These are phyloP conservation scores for Acanthosepion lycidas DNA, from an alignment of 2,888 invertebrate genomes.

Conservation along the genomic window DNA sequence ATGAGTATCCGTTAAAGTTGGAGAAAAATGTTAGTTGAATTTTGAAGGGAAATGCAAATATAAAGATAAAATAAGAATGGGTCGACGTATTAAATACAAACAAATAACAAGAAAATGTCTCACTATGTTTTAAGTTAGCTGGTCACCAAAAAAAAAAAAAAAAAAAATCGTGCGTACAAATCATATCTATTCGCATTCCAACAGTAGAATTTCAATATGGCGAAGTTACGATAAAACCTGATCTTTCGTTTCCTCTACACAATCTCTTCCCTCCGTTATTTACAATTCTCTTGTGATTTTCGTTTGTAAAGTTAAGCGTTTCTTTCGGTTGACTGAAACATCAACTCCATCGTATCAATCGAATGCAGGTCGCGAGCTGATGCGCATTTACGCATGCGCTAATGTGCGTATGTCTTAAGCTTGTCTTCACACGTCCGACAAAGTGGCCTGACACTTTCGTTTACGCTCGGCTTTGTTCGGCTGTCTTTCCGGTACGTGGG, in stretches of 20 bases:
- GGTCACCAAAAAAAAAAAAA: too few relatives aligned
- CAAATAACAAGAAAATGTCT: too few relatives aligned
- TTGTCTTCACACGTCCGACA: background rate
- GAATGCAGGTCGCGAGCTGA: too few relatives aligned
- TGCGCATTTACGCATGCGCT: background rate
- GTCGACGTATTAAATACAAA: too few relatives aligned
- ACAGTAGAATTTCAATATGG: background rate
- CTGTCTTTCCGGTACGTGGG: background rate
- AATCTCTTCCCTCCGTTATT: background rate
- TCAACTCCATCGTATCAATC: too few relatives aligned
- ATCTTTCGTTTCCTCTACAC: background rate
- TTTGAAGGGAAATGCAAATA: too few relatives aligned
- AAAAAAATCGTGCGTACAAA: too few relatives aligned
- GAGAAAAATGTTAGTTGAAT: too few relatives aligned
- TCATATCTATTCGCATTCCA: background rate
- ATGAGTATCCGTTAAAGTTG: too few relatives aligned
- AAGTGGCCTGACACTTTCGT: background rate
- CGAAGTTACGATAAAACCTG: background rate
- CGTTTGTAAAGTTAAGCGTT: background rate
- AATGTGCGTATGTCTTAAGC: background rate
- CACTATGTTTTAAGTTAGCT: too few relatives aligned
- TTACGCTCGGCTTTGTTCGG: background rate
- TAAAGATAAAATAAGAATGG: too few relatives aligned
- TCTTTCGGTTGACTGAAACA: background rate
- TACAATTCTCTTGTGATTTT: too few relatives aligned